These are phyloP conservation scores for Lepas anatifera DNA, from an alignment of 2,888 invertebrate genomes.

Conservation along the genomic window DNA sequence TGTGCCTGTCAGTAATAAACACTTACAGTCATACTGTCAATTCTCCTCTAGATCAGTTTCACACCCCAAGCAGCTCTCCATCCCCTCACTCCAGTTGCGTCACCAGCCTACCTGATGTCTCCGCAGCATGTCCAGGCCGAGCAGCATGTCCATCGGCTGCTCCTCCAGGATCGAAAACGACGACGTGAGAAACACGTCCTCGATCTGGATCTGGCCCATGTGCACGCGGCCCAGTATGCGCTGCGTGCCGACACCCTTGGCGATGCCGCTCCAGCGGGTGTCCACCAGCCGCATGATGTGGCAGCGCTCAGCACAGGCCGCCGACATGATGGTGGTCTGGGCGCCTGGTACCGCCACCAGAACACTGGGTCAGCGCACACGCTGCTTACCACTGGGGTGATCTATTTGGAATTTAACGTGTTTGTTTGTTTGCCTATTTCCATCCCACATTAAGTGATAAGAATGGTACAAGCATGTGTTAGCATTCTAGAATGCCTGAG, in stretches of 20 bases:
- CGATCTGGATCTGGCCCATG: constrained; percentile 93
- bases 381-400: no score
- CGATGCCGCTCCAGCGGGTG: constrained; percentile 86
- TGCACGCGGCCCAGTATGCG: constrained; percentile 92
- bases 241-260: constrained; percentile 95
- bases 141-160: constrained; percentile 95
- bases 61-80: background rate
- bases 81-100: background rate
- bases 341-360: constrained; percentile 46
- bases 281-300: constrained; percentile 83
- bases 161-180: constrained; percentile 94
- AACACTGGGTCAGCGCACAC: no score
- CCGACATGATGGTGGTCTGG: constrained; percentile 97
- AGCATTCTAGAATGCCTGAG: no score
- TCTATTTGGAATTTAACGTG: no score
- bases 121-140: constrained; percentile 94
- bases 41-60: background rate
- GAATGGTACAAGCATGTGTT: no score
- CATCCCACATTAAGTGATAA: no score
- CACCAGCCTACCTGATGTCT: constrained; percentile 63
- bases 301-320: constrained; percentile 85
- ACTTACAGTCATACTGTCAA: background rate
- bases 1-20: background rate
- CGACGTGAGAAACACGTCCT: constrained; percentile 80
- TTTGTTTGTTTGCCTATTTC: no score